A percentile compares a stretch with the other conserved stretches of the same genome.
Evolutionary conservation across 2,797 vertebrate genomes (phyloP).

Genomic region (Sebastes iracundus): DNA sequence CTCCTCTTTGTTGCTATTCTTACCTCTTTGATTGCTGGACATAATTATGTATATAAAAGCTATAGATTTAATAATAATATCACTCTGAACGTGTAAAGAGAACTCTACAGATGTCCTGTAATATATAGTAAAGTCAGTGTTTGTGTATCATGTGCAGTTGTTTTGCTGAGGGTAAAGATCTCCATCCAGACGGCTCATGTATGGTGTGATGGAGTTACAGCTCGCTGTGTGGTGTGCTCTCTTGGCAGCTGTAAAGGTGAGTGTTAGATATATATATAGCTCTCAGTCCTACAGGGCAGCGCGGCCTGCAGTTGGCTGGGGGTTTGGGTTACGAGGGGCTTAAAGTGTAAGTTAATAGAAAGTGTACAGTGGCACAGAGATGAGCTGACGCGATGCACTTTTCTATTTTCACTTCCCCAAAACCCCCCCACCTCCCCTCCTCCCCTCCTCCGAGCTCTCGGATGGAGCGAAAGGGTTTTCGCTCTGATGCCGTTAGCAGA

Average conservation of each 20-base stretch:
- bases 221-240: constrained; percentile 16
- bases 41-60: not conserved
- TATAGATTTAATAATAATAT: not conserved
- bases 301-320: constrained; percentile 50
- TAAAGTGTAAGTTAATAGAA: constrained; percentile 79
- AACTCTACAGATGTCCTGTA: not conserved
- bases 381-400: constrained; percentile 70
- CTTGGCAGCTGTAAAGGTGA: constrained; percentile 52
- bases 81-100: accelerated
- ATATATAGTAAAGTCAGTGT: not conserved
- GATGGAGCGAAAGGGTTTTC: constrained; percentile 43
- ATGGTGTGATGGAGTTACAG: constrained; percentile 21
- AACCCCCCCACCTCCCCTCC: not conserved
- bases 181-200: not conserved
- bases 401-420: constrained; percentile 84
- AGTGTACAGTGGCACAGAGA: constrained; percentile 67
- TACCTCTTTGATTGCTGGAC: not conserved
- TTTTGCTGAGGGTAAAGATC: not conserved
- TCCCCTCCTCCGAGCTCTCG: not conserved
- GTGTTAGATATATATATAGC: constrained; percentile 29
- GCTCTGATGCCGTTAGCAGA: constrained; percentile 94
- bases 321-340: constrained; percentile 69
- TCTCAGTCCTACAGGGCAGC: constrained; percentile 18
- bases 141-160: not conserved
- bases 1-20: not conserved